Conservation (phyloP, 37 sponge, comb jelly and placozoan genomes). For the Corticium candelabrum region DNA sequence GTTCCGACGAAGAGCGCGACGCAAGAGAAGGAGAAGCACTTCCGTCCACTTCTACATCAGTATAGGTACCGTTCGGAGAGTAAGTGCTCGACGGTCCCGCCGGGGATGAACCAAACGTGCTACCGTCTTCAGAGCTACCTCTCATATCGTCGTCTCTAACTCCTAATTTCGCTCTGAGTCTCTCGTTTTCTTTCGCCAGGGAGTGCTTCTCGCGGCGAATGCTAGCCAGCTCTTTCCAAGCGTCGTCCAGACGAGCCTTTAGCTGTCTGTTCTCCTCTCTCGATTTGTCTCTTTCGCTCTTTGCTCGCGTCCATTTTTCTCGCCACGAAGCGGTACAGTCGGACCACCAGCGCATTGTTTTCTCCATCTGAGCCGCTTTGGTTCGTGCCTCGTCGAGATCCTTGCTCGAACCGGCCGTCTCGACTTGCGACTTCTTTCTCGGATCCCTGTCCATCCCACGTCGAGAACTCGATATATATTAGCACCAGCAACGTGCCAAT, state of each 20-base stretch:
- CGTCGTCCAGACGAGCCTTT: neutral
- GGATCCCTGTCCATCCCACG: no score
- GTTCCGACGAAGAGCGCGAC: neutral
- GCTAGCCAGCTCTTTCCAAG: neutral
- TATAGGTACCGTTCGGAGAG: neutral
- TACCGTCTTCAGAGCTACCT: neutral
- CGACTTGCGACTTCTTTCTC: neutral
- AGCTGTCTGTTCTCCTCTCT: neutral
- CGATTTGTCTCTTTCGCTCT: neutral
- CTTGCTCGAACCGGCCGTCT: neutral
- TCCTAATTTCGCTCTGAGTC: neutral
- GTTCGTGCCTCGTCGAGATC: neutral
- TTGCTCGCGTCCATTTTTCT: neutral
- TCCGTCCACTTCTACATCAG: no score
- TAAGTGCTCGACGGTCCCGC: neutral
- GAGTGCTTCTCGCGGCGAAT: neutral
- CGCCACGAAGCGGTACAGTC: neutral
- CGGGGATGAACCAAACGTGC: neutral
- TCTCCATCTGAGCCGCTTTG: neutral
- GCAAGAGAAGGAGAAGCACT: no score
- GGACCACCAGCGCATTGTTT: conserved; percentile 1
- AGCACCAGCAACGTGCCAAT: no score
- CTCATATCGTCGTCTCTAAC: neutral
- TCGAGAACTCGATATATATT: no score
- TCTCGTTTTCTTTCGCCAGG: neutral